A percentile compares a stretch with the other conserved stretches of the same genome.
phyloP scores from a whole-genome alignment of 2,797 vertebrate species.

The Tragopan temminckii region DNA sequence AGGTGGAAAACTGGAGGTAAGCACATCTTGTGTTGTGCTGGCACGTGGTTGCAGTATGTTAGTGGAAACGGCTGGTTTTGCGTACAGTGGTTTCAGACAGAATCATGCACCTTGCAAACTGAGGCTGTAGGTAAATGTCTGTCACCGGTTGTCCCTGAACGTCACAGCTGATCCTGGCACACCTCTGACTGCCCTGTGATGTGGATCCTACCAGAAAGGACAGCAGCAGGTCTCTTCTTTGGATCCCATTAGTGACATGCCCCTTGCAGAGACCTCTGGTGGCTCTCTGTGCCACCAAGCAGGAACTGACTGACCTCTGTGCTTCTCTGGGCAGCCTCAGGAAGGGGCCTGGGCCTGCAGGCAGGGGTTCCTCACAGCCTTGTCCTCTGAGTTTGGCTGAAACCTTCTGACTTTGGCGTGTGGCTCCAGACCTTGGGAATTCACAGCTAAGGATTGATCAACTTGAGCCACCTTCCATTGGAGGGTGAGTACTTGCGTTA shows the following conservation, averaged over 20 bases:
- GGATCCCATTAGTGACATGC: accelerated
- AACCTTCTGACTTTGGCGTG: neutral
- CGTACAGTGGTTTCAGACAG: neutral
- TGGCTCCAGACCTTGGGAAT: neutral
- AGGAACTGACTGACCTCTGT: neutral
- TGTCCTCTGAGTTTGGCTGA: neutral
- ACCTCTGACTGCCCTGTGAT: neutral
- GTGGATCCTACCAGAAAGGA: neutral
- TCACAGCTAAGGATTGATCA: neutral
- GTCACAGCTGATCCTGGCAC: neutral
- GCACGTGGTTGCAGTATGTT: accelerated
- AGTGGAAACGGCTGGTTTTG: neutral
- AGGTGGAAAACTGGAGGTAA: neutral
- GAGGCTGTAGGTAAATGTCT: neutral
- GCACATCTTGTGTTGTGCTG: accelerated
- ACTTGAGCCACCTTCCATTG: neutral
- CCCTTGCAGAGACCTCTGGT: accelerated
- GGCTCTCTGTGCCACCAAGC: accelerated
- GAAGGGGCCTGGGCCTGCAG: neutral
- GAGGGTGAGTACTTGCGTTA: neutral
- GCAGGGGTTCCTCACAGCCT: neutral
- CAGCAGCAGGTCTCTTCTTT: accelerated
- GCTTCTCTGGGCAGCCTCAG: neutral
- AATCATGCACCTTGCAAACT: neutral
- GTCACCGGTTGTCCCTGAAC: neutral